Evolutionary conservation across 2,797 vertebrate genomes (phyloP), one percentile per base, ranked within the genome.

Genomic region (Chiloscyllium punctatum): DNA sequence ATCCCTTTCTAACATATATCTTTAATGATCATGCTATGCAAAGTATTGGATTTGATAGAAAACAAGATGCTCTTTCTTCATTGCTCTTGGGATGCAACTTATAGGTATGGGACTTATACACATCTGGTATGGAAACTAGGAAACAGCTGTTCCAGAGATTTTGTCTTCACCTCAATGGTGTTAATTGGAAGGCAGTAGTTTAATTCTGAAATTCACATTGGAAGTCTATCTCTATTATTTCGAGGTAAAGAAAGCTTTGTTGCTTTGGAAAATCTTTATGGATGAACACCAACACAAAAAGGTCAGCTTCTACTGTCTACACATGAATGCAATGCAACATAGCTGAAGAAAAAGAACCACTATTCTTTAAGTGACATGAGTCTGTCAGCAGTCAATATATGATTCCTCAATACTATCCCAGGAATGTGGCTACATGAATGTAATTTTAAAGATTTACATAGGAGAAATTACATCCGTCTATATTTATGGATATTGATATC

Each of bases 121-220:
- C 21, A 69, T 92, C 66, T 92, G 90, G 90, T 69, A 69, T 92
- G 66, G 62, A 92, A 66, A 69, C 66, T 37, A 68, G 66, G n/a
- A 68, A 92, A 92, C 90, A 92, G 90, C n/a, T 92, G 62, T 69
- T 92, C 33, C 18, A 42, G 62, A 92, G 90, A 69, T 92, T 69
- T 23, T 92, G n/a, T 42, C n/a, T 42, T 92, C 90, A 92, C 90
- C 90, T 92, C 90, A 25, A 37, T 42, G 66, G n/a, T 37, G 90
- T 42, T 92, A 69, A 37, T 92, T 92, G 66, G 90, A n/a, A 69
- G 62, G 90, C 90, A 69, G 37, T 68, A 37, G 37, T 37, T 69
- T 92, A 25, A 4, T 92, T 92, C 90, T 92, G 90, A 37, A 92
- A 92, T 69, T 92, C 90, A 92, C n/a, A 42, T 42, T 69, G 90